phyloP scores from a whole-genome alignment of 1,140 invertebrate species.

The Scylla paramamosain region DNA sequence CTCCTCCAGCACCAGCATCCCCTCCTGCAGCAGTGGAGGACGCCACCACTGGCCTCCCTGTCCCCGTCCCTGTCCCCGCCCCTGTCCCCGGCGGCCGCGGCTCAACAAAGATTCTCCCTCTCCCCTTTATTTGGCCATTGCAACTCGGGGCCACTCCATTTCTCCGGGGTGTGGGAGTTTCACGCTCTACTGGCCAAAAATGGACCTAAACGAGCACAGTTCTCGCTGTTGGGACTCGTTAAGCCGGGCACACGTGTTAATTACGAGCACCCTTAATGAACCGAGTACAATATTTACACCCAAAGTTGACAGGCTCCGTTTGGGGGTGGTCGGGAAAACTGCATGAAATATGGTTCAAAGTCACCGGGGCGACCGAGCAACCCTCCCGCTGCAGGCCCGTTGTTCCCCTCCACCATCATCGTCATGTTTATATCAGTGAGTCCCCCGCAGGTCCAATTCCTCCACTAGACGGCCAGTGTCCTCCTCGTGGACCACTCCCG shows the following conservation, averaged over 20 bases:
- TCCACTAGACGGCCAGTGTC: background rate
- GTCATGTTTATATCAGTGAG: constrained; percentile 14
- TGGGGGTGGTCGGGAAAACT: constrained; percentile 68
- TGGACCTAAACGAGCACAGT: constrained; percentile 75
- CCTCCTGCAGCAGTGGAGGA: background rate
- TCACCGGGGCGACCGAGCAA: constrained; percentile 49
- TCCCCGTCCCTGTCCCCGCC: background rate
- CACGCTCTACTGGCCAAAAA: constrained; percentile 75
- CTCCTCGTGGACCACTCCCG: background rate
- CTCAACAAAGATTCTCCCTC: constrained; percentile 62
- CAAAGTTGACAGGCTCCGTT: constrained; percentile 75
- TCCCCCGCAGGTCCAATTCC: background rate
- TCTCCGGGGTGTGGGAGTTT: constrained; percentile 74
- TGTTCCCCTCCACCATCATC: background rate
- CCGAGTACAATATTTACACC: constrained; percentile 76
- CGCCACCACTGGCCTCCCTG: constrained; percentile 5
- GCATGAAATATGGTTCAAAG: constrained; percentile 70
- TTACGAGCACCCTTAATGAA: constrained; percentile 76
- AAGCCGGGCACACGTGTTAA: constrained; percentile 75
- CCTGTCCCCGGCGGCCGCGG: background rate
- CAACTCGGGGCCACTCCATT: constrained; percentile 69
- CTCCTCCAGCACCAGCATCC: background rate
- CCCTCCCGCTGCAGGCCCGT: background rate
- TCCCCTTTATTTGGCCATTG: constrained; percentile 75
- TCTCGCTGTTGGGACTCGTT: constrained; percentile 76